Evolutionary conservation across 2,113 vertebrate species (phyloP), one percentile per base, ranked within the genome.

Genomic region (Cervus canadensis): DNA sequence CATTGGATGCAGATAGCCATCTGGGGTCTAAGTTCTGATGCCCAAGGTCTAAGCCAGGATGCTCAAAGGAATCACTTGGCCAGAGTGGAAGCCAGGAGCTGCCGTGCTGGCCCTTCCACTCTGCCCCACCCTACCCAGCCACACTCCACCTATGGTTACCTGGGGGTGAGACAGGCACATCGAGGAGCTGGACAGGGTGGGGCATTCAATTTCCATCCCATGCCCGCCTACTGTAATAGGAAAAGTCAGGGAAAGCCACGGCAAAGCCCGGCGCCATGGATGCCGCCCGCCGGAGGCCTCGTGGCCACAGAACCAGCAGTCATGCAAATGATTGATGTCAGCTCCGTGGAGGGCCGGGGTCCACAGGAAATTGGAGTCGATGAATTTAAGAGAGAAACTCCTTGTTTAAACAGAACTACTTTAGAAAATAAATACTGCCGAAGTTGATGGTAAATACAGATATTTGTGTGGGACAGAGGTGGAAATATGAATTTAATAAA

Each of bases 371-470:
- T 64, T 97, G 87, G 90, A 98, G 78, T 83, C 56, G 86, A 84
- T 91, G 92, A 98, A 98, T 93, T 97, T 97, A 82, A 96, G 97
- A 98, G 97, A 98, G 92, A 98, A 98, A 97, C 88, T 93, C 91
- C 82, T 98, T 97, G 97, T 98, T 98, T 96, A 98, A 98, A 98
- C 64, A 96, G 85, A 97, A 85, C 88, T 89, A 84, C 91, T 96
- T 98, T 96, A 89, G 89, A 98, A 98, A 98, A 98, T 84, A 97
- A 98, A 98, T 95, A 95, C 88, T 92, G 95, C 95, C 15, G 12
- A 88, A 54, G 90, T 93, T 93, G 97, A 98, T 79, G 94, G 97
- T 76, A 98, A 98, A 93, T 87, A 87, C 13, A 95, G 92, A 92
- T 97, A 98, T 74, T 97, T 94, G 89, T 93, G 87, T 13, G 36